Percentiles rank a stretch among this genome's conserved stretches.
phyloP scores from a whole-genome alignment of 2,888 invertebrate genomes.

The Orchesellides sinensis region DNA sequence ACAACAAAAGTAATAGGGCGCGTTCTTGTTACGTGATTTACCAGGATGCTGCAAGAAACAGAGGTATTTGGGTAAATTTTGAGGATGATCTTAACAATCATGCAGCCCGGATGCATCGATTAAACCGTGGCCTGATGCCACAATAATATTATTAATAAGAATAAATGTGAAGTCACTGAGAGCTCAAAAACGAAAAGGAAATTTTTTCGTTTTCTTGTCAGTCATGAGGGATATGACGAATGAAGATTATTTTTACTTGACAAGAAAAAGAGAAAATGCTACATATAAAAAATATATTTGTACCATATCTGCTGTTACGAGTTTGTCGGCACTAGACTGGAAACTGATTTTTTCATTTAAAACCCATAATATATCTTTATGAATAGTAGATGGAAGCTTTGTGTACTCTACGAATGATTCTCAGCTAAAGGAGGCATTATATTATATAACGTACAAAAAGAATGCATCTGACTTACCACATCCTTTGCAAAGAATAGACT shows the following conservation, averaged over 20 bases:
- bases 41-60: too few relatives aligned
- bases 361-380: too few relatives aligned
- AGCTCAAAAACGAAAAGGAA: background rate
- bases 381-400: too few relatives aligned
- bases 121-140: slow-evolving; percentile 48
- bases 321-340: too few relatives aligned
- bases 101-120: slow-evolving; percentile 54
- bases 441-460: background rate
- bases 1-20: slow-evolving; percentile 37
- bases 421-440: too few relatives aligned
- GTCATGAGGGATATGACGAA: slow-evolving; percentile 36
- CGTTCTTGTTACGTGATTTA: too few relatives aligned
- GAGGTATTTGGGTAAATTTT: too few relatives aligned
- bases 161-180: slow-evolving; percentile 5
- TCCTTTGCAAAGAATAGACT: slow-evolving; percentile 73
- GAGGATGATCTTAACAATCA: slow-evolving; percentile 1
- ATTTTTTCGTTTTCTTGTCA: slow-evolving; percentile 9
- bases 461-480: slow-evolving; percentile 70
- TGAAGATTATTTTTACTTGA: slow-evolving; percentile 26
- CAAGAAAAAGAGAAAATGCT: slow-evolving; percentile 18
- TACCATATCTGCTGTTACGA: too few relatives aligned
- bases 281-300: slow-evolving; percentile 13
- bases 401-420: too few relatives aligned
- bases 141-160: slow-evolving; percentile 22
- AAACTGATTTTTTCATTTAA: too few relatives aligned